phyloP scores from a whole-genome alignment of 2,797 vertebrate species.

The Lutjanus campechanus region DNA sequence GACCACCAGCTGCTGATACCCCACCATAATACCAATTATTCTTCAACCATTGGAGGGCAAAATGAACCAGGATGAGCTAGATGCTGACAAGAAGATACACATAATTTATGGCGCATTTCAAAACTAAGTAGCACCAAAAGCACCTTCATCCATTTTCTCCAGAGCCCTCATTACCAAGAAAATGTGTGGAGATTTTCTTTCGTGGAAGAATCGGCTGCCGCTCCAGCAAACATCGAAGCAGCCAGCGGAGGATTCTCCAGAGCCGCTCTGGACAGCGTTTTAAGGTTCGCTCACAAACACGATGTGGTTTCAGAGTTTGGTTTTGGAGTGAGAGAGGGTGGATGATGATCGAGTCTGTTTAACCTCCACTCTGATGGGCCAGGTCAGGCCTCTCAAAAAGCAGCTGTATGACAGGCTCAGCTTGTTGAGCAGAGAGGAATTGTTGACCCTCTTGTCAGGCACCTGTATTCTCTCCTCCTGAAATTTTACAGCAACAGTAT shows the following conservation, averaged over 20 bases:
- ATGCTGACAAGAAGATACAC: slow-evolving; percentile 43
- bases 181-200: slow-evolving; percentile 12
- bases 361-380: slow-evolving; percentile 22
- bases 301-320: slow-evolving; percentile 22
- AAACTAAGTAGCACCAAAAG: slow-evolving; percentile 34
- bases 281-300: not conserved
- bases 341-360: slow-evolving; percentile 17
- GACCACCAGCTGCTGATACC: slow-evolving; percentile 50
- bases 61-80: slow-evolving; percentile 50
- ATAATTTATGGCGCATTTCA: slow-evolving; percentile 42
- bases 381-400: slow-evolving; percentile 6
- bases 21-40: slow-evolving; percentile 43
- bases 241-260: too few species aligned
- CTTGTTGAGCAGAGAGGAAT: slow-evolving; percentile 34
- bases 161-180: slow-evolving; percentile 14
- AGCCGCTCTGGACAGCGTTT: slow-evolving; percentile 3
- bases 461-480: not conserved
- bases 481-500: slow-evolving; percentile 14
- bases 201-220: not conserved
- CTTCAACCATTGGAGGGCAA: slow-evolving; percentile 51
- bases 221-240: not conserved
- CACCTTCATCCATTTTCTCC: slow-evolving; percentile 29
- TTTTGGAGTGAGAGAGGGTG: slow-evolving; percentile 27
- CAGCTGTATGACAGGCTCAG: not conserved
- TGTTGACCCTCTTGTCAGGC: slow-evolving; percentile 27